Evolutionary conservation across 2,797 vertebrate species (phyloP), one percentile per base, ranked within the genome.

Genomic region (Sebastes matsubarae): DNA sequence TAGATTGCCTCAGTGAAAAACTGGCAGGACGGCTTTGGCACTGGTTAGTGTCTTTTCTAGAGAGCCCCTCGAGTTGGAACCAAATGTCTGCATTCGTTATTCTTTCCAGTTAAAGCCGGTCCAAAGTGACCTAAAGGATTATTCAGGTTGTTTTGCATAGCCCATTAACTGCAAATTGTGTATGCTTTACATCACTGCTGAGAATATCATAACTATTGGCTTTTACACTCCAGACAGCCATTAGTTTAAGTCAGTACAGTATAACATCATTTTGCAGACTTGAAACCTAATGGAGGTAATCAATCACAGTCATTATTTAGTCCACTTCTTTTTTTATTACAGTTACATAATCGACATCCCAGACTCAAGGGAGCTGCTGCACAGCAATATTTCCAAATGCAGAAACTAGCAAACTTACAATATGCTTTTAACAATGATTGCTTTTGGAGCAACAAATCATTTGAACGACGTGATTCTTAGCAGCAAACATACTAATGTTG

Each of bases 1-100:
- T 92, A 91, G 90, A 90, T 81, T 80, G 73, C 79, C 52, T 73
- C 75, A 87, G 77, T 78, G 55, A 77, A 90, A 89, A 86, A 74
- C 74, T 85, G 88, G 84, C 79, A 73, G 38, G 71, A 59, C 52
- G 5, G 79, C 63, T 61, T 87, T 88, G 89, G 87, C 88, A 74
- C 72, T 64, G 88, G 72, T 79, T 75, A 64, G 59, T 8, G 55
- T 84, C 76, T 83, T 87, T 89, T 85, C 76, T 79, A 72, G 67
- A 8, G 75, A 79, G 79, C 22, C 55, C 65, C 67, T 79, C 34
- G 4, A 61, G 80, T 64, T 74, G 69, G 80, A 79, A 38, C 54
- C 30, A 16, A 78, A 78, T 50, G 24, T 80, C 72, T 66, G 52
- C 52, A 52, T 75, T 60, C 34, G n/a, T 80, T 79, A 32, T 82